Evolutionary conservation across 1,140 invertebrate genomes (phyloP).

Genomic region (Alviniconcha marisindica): DNA sequence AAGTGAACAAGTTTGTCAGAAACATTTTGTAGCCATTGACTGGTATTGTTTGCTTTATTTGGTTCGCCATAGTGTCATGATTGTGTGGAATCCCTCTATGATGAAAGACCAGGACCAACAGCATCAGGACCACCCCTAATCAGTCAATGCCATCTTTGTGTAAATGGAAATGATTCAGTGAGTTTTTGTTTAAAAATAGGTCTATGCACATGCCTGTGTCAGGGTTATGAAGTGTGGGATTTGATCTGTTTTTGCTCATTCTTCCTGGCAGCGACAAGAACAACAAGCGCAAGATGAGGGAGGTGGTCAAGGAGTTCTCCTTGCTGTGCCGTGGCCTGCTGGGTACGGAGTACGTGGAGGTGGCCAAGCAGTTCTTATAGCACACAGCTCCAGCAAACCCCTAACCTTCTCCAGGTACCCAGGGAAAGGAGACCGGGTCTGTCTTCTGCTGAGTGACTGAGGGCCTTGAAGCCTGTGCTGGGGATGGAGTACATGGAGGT

Average conservation of each 20-base stretch:
- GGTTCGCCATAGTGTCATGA: too few relatives aligned
- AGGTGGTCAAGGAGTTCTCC: constrained; percentile 80
- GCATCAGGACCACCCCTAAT: too few relatives aligned
- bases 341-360: constrained; percentile 77
- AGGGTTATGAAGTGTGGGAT: neutral
- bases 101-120: too few relatives aligned
- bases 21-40: too few relatives aligned
- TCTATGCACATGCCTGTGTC: too few relatives aligned
- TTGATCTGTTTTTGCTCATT: neutral
- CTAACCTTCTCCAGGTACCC: too few relatives aligned
- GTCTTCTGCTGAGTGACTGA: constrained; percentile 49
- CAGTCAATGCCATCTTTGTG: too few relatives aligned
- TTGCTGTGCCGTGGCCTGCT: constrained; percentile 79
- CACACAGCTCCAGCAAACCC: too few relatives aligned
- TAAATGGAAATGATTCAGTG: neutral
- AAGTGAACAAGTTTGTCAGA: too few relatives aligned
- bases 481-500: constrained; percentile 77
- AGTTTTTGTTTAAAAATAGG: neutral
- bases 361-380: constrained; percentile 59
- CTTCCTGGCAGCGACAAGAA: constrained; percentile 79
- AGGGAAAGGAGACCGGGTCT: too few relatives aligned
- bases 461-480: constrained; percentile 60
- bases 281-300: constrained; percentile 79
- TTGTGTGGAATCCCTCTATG: too few relatives aligned
- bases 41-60: too few relatives aligned